Evolutionary conservation across 1,140 invertebrate genomes (phyloP), one percentile per base, ranked within the genome.

Genomic region (Ctenoplectra terminalis): DNA sequence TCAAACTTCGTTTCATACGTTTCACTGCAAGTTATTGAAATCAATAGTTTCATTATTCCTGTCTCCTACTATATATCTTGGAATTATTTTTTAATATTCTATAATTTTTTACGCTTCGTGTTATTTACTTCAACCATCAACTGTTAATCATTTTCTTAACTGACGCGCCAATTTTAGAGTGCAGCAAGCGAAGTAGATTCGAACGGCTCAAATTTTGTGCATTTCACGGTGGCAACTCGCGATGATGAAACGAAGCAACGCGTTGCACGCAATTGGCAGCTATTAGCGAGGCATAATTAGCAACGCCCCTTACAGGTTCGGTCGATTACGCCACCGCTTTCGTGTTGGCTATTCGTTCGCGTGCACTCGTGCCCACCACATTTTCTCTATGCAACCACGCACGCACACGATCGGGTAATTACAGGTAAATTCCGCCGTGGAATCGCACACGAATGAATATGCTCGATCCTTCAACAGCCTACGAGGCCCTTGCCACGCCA

Each of bases 211-310:
- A 2, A 52, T 50, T 50, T 31, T 23, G 46, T 23, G 48, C 48
- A 13, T 17, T 70, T 15, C 9, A 17, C 31, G 31, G 48, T 23
- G 20, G 11, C 37, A 37, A 70, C 29, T n/a, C 50, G 7, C 23
- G 31, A 26, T 70, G 37, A 52, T 37, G 23, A 8, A 15, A 13
- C 48, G 46, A 37, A 54, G 67, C 48, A 70, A 54, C 48, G 48
- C 48, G 69, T 56, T 56, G 52, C 52, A 40, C 50, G 37, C 43
- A 73, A 73, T 73, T 73, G 58, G 73, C n/a, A 37, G 43, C 43
- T 64, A 71, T 78, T 82, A 69, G 11, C 34, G 13, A 13, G 4
- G n/a, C 52, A 46, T 74, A 82, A 85, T 85, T 85, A 82, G 63
- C 79, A 50, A 77, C 54, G 23, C 43, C 76, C 70, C 63, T 81